Conservation (phyloP, 2,113 vertebrate species). For the Ammospiza nelsoni region DNA sequence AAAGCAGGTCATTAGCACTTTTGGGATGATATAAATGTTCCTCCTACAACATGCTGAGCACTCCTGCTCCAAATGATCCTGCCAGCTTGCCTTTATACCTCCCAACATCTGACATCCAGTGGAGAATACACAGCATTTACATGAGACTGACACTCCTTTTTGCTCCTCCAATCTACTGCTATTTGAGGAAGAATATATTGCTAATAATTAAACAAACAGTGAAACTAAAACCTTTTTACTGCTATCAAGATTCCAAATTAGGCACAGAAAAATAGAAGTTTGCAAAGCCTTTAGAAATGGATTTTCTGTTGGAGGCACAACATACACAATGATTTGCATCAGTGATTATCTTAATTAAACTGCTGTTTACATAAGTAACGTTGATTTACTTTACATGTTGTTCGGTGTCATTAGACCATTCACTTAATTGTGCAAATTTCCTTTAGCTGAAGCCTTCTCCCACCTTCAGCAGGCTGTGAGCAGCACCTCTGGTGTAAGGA, state of each 20-base stretch:
- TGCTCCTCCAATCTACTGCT: background rate
- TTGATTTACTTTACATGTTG: constrained; percentile 61
- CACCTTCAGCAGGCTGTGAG: background rate
- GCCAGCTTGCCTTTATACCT: constrained; percentile 34
- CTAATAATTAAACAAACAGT: background rate
- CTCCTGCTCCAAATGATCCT: background rate
- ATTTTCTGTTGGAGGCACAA: constrained; percentile 58
- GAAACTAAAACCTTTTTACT: background rate
- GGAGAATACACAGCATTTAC: background rate
- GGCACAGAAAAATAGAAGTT: background rate
- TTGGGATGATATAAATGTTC: constrained; percentile 34
- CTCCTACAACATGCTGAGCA: constrained; percentile 3
- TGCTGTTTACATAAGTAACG: constrained; percentile 47
- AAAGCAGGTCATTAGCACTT: constrained; percentile 29
- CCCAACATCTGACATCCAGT: background rate
- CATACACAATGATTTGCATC: constrained; percentile 62
- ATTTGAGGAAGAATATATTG: constrained; percentile 30
- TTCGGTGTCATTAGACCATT: constrained; percentile 49
- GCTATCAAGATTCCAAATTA: background rate
- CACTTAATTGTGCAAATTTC: constrained; percentile 44
- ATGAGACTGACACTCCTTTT: background rate
- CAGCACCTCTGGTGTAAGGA: background rate
- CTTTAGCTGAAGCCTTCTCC: constrained; percentile 17
- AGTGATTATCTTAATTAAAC: constrained; percentile 72
- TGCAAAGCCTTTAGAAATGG: constrained; percentile 10